Evolutionary conservation across 2,888 invertebrate genomes (phyloP).

Genomic region (Cataglyphis rosenhaueri): DNA sequence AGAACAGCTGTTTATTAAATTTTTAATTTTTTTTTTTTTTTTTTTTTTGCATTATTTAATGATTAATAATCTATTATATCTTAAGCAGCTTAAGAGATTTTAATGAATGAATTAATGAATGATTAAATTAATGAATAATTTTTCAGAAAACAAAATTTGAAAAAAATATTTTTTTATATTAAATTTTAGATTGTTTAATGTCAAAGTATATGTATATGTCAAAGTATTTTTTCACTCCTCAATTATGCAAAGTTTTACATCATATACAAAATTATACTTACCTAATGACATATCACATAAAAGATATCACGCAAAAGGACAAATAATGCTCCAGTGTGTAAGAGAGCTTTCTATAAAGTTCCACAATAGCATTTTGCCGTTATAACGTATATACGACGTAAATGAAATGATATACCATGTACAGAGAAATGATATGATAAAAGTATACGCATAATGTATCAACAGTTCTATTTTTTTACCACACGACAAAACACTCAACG

Average conservation of each 20-base stretch:
- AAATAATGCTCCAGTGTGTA: constrained; percentile 36
- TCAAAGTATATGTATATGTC: too few species aligned
- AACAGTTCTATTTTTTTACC: constrained; percentile 56
- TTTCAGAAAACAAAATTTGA: neutral
- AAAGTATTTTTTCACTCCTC: neutral
- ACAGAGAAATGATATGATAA: constrained; percentile 32
- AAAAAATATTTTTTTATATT: neutral
- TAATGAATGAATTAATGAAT: too few species aligned
- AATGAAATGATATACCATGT: constrained; percentile 31
- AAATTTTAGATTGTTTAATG: neutral
- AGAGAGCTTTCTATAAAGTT: constrained; percentile 34
- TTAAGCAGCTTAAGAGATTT: neutral
- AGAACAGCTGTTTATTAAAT: neutral
- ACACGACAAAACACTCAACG: constrained; percentile 39
- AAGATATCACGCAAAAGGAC: constrained; percentile 32
- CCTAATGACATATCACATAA: neutral
- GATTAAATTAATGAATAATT: neutral
- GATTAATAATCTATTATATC: neutral
- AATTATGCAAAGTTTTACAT: neutral
- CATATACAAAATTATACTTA: neutral
- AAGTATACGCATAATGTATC: constrained; percentile 35
- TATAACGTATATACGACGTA: constrained; percentile 10
- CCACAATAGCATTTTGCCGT: constrained; percentile 49
- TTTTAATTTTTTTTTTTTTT: neutral
- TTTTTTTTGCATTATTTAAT: neutral